Conservation (phyloP, 2,113 vertebrate genomes). For the Pongo abelii region DNA sequence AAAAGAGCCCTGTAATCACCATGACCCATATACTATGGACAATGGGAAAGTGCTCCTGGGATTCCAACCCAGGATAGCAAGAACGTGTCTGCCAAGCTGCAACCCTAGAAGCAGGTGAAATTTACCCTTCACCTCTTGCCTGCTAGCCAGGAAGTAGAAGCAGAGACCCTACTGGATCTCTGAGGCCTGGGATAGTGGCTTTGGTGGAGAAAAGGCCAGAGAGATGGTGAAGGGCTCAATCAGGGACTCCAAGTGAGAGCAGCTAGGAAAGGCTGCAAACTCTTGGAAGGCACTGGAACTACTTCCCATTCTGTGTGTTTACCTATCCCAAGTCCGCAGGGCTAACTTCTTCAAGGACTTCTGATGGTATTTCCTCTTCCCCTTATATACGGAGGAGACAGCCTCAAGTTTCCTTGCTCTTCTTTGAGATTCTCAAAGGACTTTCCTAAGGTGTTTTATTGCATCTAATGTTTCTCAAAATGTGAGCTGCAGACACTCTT, state of each 20-base stretch:
- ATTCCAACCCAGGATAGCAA: fast-evolving
- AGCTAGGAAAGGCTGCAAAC: not conserved
- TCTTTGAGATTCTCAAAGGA: not conserved
- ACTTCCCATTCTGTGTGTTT: not conserved
- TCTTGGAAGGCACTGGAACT: not conserved
- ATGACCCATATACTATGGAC: not conserved
- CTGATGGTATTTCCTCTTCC: not conserved
- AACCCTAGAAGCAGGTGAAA: not conserved
- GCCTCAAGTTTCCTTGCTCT: not conserved
- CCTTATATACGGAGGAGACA: not conserved
- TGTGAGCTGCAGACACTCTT: not conserved
- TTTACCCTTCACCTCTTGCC: not conserved
- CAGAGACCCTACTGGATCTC: too few relatives aligned
- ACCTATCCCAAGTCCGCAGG: too few relatives aligned
- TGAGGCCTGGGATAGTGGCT: not conserved
- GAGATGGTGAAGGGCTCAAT: not conserved
- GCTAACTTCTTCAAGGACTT: not conserved
- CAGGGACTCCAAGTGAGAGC: not conserved
- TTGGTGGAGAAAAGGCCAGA: not conserved
- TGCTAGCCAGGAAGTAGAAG: not conserved
- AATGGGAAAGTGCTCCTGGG: not conserved
- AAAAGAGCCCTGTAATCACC: not conserved
- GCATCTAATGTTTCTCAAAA: not conserved
- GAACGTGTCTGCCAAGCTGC: fast-evolving
- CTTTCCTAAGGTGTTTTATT: not conserved